Evolutionary conservation across 2,888 invertebrate genomes (phyloP), one percentile per base, ranked within the genome.

Genomic region (Dione juno): DNA sequence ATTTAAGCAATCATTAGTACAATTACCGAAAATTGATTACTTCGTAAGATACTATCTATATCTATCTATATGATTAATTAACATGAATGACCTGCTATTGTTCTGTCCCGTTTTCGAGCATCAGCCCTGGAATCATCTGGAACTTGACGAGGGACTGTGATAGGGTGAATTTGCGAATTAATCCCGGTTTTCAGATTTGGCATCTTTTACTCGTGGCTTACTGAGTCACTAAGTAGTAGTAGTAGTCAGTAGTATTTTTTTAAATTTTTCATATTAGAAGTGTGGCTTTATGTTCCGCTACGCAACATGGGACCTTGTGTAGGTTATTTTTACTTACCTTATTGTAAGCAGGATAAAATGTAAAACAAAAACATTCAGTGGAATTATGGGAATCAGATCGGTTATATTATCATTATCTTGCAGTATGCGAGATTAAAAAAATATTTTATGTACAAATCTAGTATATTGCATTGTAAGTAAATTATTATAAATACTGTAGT

Each of bases 111-210:
- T 61, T n/a, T 61, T 35, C n/a, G 45, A 45, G 61, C 28, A 61
- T 45, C 61, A 45, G 28, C 45, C 28, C 28, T 35, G 61, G 28
- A 61, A 43, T 16, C 45, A 45, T 45, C 61, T 45, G 37, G 45
- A 45, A 61, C 61, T 61, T 61, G 61, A 61, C 45, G 61, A 61
- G 61, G 61, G 61, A 35, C 61, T 61, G 6, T 61, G 61, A 45
- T 45, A n/a, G 61, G 45, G 43, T 61, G 43, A 45, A 16, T 61
- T 61, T 28, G 45, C 3, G 61, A 61, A 61, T 10, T 43, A 45
- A 45, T 45, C 45, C 61, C 61, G 28, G 11, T 43, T 61, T 35
- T 61, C 28, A 61, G 45, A 61, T 28, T 61, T 61, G 45, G 28
- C 61, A 61, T 28, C 61, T 61, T 28, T 6, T n/a, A 21, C 28